phyloP scores from a whole-genome alignment of 2,113 vertebrate species.

The Ellobius talpinus region DNA sequence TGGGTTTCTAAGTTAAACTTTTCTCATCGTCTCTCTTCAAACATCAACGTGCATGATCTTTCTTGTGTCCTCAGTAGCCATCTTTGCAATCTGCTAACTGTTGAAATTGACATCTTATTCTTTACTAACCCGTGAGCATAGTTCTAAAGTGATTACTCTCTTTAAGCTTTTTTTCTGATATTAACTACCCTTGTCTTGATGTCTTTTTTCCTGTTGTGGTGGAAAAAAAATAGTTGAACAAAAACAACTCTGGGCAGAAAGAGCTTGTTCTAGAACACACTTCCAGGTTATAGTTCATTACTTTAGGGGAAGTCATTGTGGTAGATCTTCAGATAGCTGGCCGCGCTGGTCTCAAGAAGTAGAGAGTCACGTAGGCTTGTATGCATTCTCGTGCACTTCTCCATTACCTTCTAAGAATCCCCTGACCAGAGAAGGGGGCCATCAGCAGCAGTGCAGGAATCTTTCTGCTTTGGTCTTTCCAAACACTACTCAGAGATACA shows the following conservation, averaged over 20 bases:
- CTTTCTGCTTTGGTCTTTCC: neutral
- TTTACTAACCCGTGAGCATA: neutral
- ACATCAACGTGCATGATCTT: constrained; percentile 5
- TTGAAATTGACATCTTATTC: constrained; percentile 20
- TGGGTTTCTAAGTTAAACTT: neutral
- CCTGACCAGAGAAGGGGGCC: too few relatives aligned
- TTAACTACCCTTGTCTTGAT: neutral
- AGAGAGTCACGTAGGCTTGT: neutral
- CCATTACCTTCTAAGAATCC: neutral
- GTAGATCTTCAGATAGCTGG: neutral
- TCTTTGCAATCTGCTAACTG: neutral
- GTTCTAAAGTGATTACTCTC: neutral
- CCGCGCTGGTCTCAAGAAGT: neutral
- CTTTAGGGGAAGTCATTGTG: too few relatives aligned
- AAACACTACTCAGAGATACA: neutral
- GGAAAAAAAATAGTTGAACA: neutral
- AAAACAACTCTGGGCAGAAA: neutral
- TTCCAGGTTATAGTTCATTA: neutral
- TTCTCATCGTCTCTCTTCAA: constrained; percentile 19
- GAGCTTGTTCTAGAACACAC: neutral
- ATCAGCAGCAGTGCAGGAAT: neutral
- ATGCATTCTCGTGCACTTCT: neutral
- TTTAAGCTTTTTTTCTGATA: neutral
- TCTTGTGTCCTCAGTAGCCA: neutral
- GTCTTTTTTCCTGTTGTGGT: neutral